Evolutionary conservation across 1,140 invertebrate genomes (phyloP), one percentile per base, ranked within the genome.

Genomic region (Hylaeus anthracinus): DNA sequence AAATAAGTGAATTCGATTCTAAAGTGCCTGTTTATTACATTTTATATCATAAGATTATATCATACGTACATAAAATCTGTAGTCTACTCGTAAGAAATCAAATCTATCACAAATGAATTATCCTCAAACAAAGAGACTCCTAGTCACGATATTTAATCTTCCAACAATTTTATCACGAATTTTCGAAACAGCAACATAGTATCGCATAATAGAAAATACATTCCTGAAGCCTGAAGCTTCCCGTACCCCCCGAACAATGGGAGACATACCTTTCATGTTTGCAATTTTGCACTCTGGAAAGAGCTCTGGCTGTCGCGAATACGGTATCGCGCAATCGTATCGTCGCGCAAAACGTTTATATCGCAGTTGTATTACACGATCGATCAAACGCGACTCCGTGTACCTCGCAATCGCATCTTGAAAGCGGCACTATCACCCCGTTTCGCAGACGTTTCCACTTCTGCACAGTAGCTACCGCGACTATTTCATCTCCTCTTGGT

Each of bases 371-470:
- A 78, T 55, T 41, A 53, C 14, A 63, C 39, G 15, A 79, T 72
- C 69, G 69, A 79, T 79, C 48, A 64, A 79, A 48, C 9, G 51
- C 51, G n/a, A 45, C 66, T 51, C 5, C 26, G 15, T 1, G 1
- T 15, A 39, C 5, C 60, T 63, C n/a, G 67, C 39, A 53, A 67
- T 76, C 55, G 74, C 39, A 26, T 37, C 55, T 39, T 10, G 55
- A 76, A 66, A 65, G 37, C 9, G 37, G 43, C 15, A 26, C 72
- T 43, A 6, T 43, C 72, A 5, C 48, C 72, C 8, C 5, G 2
- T 56, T 65, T 45, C 73, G 55, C 43, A 37, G 58, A 67, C 65
- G 48, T 69, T 69, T 60, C 55, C 8, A 48, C 53, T 60, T 14
- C 9, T 41, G 39, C 43, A 43, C 15, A 51, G 26, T 1, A 14